These are phyloP conservation scores for Paratrypauchen microcephalus DNA, from an alignment of 2,797 vertebrate genomes.

Conservation along the genomic window DNA sequence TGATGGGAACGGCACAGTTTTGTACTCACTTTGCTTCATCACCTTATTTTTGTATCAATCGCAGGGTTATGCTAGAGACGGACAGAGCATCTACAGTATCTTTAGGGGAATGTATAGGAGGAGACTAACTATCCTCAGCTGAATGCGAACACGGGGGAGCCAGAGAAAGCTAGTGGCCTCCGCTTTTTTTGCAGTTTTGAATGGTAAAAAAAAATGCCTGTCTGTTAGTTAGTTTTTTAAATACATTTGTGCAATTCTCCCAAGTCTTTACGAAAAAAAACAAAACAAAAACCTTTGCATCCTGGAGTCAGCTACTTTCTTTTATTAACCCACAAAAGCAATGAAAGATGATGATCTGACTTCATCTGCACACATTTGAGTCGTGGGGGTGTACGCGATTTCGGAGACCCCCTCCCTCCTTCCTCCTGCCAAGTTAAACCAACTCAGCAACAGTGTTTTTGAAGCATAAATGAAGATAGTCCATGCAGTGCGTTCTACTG, in stretches of 20 bases:
- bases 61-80: constrained; percentile 60
- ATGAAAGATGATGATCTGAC: constrained; percentile 49
- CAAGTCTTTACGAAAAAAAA: constrained; percentile 55
- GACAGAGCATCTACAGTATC: constrained; percentile 52
- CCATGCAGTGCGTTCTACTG: constrained; percentile 69
- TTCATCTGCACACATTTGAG: constrained; percentile 53
- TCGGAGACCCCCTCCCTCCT: constrained; percentile 44
- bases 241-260: constrained; percentile 70
- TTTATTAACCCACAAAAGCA: constrained; percentile 37
- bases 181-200: constrained; percentile 53
- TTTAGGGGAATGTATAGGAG: constrained; percentile 62
- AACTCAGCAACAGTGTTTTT: constrained; percentile 80
- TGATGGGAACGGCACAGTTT: constrained; percentile 71
- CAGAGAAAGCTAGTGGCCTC: constrained; percentile 30
- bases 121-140: constrained; percentile 30
- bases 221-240: constrained; percentile 32
- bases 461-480: constrained; percentile 84
- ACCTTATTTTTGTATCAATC: constrained; percentile 76
- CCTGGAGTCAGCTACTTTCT: constrained; percentile 34
- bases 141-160: constrained; percentile 38
- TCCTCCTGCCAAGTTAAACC: constrained; percentile 67
- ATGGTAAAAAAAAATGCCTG: constrained; percentile 37
- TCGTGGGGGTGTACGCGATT: constrained; percentile 40
- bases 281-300: constrained; percentile 54
- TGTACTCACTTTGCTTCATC: constrained; percentile 75